Evolutionary conservation across 2,113 vertebrate genomes (phyloP).

Genomic region (Labeo catla): DNA sequence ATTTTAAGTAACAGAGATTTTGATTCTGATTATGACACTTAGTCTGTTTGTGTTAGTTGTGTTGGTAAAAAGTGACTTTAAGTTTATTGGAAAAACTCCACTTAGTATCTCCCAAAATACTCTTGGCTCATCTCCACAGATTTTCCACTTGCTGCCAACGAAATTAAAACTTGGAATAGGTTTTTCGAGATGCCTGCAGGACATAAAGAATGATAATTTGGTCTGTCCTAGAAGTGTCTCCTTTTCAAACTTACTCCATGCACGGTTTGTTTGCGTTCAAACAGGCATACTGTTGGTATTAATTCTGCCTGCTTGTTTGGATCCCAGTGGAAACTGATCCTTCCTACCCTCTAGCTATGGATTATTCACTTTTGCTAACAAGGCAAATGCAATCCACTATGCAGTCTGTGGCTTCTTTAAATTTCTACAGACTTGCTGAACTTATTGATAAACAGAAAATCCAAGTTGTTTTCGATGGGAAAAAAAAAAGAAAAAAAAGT

Average conservation of each 20-base stretch:
- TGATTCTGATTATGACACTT: background rate
- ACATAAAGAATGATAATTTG: constrained; percentile 62
- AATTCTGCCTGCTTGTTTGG: constrained; percentile 20
- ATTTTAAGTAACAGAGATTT: background rate
- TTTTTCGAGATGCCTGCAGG: constrained; percentile 49
- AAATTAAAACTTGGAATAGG: constrained; percentile 55
- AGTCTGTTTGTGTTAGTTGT: background rate
- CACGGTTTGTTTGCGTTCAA: constrained; percentile 34
- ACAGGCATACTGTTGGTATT: constrained; percentile 36
- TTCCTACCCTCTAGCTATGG: constrained; percentile 50
- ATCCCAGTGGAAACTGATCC: constrained; percentile 61
- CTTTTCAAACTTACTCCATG: constrained; percentile 29
- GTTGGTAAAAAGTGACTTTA: background rate
- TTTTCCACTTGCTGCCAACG: constrained; percentile 5
- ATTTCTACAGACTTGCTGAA: constrained; percentile 8
- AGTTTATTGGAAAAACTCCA: background rate
- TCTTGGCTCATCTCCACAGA: constrained; percentile 17
- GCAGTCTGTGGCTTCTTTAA: constrained; percentile 34
- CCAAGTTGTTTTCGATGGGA: background rate
- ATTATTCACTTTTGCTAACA: constrained; percentile 51
- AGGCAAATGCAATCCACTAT: constrained; percentile 9
- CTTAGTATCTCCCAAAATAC: background rate
- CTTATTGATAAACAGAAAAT: constrained; percentile 21
- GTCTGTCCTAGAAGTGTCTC: constrained; percentile 40
- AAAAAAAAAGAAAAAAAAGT: background rate